These are phyloP conservation scores for Hemistola chrysoprasaria DNA, from an alignment of 2,888 invertebrate species.

Conservation along the genomic window DNA sequence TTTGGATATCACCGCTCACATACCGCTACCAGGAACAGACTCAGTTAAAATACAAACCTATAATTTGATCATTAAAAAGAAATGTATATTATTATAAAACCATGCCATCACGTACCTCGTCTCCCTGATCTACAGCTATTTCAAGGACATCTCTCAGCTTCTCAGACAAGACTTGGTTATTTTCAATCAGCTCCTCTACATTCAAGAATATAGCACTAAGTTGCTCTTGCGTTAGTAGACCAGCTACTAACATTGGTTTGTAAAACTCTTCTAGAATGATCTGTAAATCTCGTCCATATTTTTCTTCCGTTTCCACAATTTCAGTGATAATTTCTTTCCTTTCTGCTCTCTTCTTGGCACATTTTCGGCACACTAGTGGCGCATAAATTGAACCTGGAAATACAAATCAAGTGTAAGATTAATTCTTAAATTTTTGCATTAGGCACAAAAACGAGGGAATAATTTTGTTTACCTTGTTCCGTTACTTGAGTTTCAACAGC, in stretches of 20 bases:
- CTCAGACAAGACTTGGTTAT: slow-evolving; percentile 92
- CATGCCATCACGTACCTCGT: slow-evolving; percentile 84
- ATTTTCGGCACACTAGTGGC: slow-evolving; percentile 92
- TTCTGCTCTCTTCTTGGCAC: slow-evolving; percentile 93
- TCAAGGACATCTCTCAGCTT: slow-evolving; percentile 93
- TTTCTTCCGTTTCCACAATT: slow-evolving; percentile 97
- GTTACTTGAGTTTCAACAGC: slow-evolving; percentile 89
- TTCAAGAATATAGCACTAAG: slow-evolving; percentile 96
- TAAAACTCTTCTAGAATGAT: slow-evolving; percentile 97
- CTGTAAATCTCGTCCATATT: slow-evolving; percentile 95
- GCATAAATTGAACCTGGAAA: slow-evolving; percentile 86
- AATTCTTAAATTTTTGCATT: no score
- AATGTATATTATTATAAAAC: no score
- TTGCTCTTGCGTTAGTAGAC: slow-evolving; percentile 94
- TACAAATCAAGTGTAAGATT: slow-evolving; percentile 4
- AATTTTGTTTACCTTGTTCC: slow-evolving; percentile 77
- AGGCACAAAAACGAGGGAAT: neutral
- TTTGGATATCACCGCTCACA: no score
- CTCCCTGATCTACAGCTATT: slow-evolving; percentile 90
- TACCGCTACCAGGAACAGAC: no score
- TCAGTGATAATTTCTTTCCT: slow-evolving; percentile 97
- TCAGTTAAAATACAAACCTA: no score
- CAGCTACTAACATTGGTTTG: slow-evolving; percentile 96
- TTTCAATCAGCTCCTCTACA: slow-evolving; percentile 94
- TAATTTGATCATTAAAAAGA: no score